A percentile compares a stretch with the other conserved stretches of the same genome.
Evolutionary conservation across 1,140 invertebrate species (phyloP).

Genomic region (Drosophila seguyi): DNA sequence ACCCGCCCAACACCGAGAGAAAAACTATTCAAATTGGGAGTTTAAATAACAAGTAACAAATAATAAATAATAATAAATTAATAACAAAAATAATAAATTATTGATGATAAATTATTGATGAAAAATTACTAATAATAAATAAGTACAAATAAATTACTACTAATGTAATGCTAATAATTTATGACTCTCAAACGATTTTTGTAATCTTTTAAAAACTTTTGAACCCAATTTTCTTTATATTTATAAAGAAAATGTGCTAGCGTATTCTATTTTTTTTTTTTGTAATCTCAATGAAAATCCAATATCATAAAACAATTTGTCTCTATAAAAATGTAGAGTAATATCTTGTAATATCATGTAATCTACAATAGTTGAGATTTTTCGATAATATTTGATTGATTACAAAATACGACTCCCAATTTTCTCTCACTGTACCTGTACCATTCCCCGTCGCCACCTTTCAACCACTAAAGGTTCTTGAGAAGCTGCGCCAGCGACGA

Average conservation of each 20-base stretch:
- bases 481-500: conserved; percentile 66
- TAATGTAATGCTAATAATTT: too few species aligned
- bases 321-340: not conserved
- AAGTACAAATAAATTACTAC: not conserved
- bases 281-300: too few species aligned
- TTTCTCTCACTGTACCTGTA: conserved; percentile 10
- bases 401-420: too few species aligned
- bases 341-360: not conserved
- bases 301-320: not conserved
- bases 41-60: not conserved
- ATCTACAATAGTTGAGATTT: not conserved
- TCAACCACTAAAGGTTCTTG: conserved; percentile 70
- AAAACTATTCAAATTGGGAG: not conserved
- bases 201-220: not conserved
- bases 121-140: not conserved
- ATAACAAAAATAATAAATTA: too few species aligned
- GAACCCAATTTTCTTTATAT: not conserved
- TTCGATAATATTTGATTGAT: too few species aligned
- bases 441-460: conserved; percentile 17
- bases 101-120: too few species aligned
- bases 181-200: not conserved
- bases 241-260: not conserved
- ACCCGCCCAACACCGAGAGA: conserved; percentile 18
- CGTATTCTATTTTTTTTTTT: too few species aligned
- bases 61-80: not conserved